A percentile compares a stretch with the other conserved stretches of the same genome.
phyloP scores from a whole-genome alignment of 2,888 invertebrate species.

The Eilema caniola region DNA sequence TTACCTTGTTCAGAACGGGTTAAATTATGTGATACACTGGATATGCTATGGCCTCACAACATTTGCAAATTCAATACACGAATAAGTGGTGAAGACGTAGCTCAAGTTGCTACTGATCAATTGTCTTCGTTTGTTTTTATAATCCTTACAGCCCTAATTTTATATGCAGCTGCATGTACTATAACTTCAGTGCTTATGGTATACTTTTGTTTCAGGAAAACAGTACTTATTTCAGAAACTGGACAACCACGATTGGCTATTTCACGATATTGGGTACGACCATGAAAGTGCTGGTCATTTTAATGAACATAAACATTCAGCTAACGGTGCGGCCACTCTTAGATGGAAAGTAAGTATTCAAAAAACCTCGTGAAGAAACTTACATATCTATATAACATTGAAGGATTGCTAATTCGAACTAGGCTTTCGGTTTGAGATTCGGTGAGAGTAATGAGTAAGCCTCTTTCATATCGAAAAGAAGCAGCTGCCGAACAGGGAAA shows the following conservation, averaged over 20 bases:
- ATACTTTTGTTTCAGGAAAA: slow-evolving; percentile 52
- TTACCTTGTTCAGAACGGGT: too few species aligned
- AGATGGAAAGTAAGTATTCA: slow-evolving; percentile 15
- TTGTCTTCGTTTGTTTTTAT: too few species aligned
- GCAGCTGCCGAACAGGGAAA: neutral
- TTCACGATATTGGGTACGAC: slow-evolving; percentile 51
- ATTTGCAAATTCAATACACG: too few species aligned
- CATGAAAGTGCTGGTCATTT: slow-evolving; percentile 64
- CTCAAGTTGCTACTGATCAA: too few species aligned
- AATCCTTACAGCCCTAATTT: too few species aligned
- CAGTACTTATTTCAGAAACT: slow-evolving; percentile 53
- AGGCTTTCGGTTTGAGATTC: too few species aligned
- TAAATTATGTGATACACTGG: too few species aligned
- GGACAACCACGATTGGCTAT: slow-evolving; percentile 20
- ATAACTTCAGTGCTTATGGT: neutral
- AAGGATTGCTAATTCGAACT: neutral
- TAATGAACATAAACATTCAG: slow-evolving; percentile 56
- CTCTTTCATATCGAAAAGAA: neutral
- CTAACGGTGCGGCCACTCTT: slow-evolving; percentile 58
- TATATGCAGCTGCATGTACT: neutral
- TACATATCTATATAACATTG: neutral
- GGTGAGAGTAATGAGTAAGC: too few species aligned
- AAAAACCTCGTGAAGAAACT: neutral
- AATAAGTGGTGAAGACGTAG: too few species aligned
- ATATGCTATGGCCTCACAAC: too few species aligned